These are phyloP conservation scores for Cassiopea xamachana DNA, from an alignment of 30 jellyfish, hydroid and myxozoan genomes.

Conservation along the genomic window DNA sequence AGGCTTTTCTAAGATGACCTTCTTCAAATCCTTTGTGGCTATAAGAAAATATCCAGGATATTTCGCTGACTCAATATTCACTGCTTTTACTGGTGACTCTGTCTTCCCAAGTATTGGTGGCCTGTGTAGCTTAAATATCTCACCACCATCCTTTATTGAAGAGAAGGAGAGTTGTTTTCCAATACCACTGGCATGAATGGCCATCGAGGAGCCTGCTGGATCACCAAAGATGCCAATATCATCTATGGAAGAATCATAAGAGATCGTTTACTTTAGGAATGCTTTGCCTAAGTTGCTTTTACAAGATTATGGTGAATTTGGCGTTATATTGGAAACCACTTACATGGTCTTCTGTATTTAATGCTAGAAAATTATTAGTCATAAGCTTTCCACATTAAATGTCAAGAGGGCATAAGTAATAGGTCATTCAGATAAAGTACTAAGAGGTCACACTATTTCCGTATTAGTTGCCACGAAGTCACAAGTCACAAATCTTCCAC, in stretches of 20 bases:
- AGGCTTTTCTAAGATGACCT: constrained; percentile 17
- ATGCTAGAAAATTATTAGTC: too few relatives aligned
- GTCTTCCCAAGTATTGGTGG: constrained; percentile 51
- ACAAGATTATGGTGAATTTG: too few relatives aligned
- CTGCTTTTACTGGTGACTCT: constrained; percentile 27
- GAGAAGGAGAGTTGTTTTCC: constrained; percentile 5
- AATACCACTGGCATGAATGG: constrained; percentile 22
- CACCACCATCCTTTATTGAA: constrained; percentile 11
- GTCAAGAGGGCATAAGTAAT: too few relatives aligned
- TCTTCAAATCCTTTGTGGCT: constrained; percentile 43
- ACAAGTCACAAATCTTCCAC: too few relatives aligned
- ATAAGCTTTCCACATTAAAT: too few relatives aligned
- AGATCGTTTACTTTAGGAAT: too few relatives aligned
- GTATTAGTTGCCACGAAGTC: too few relatives aligned
- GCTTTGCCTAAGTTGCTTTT: too few relatives aligned
- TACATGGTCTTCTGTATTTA: too few relatives aligned
- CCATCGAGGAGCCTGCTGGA: constrained; percentile 26
- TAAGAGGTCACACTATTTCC: too few relatives aligned
- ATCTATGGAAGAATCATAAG: not conserved
- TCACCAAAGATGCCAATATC: constrained; percentile 11
- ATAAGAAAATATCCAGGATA: constrained; percentile 59
- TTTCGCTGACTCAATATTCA: constrained; percentile 49
- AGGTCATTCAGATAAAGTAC: too few relatives aligned
- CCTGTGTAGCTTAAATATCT: constrained; percentile 29
- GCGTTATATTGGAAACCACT: too few relatives aligned